Evolutionary conservation across 92 coral and sea anemone genomes (phyloP).

Genomic region (Anthopleura xanthogrammica): DNA sequence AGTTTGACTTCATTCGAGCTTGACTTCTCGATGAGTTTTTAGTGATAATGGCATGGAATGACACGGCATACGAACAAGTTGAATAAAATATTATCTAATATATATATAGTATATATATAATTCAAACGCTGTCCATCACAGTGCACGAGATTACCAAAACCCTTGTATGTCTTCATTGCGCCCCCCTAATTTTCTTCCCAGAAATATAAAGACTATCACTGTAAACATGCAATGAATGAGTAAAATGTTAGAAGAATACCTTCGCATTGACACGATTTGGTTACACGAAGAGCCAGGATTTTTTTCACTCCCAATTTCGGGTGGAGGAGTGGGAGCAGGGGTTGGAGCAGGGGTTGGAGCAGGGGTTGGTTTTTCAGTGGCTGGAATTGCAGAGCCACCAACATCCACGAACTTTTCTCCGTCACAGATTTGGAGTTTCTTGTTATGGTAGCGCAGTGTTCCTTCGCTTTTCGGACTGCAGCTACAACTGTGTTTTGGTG

Average conservation of each 20-base stretch:
- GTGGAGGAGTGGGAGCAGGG: conserved; percentile 13
- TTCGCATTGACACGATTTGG: conserved; percentile 7
- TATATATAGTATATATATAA: too few relatives aligned
- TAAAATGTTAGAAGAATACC: neutral
- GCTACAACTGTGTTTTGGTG: conserved; percentile 27
- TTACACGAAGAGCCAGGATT: conserved; percentile 23
- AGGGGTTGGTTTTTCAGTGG: neutral
- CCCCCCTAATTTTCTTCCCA: too few relatives aligned
- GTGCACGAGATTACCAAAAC: too few relatives aligned
- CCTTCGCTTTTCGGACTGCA: conserved; percentile 35
- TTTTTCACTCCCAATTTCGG: conserved; percentile 8
- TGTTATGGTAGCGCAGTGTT: conserved; percentile 35
- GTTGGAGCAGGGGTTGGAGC: neutral
- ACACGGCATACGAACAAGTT: too few relatives aligned
- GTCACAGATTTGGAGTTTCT: conserved; percentile 36
- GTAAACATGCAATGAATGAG: too few relatives aligned
- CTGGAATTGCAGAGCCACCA: neutral
- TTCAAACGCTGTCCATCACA: too few relatives aligned
- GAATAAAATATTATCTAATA: too few relatives aligned
- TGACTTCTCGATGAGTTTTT: too few relatives aligned
- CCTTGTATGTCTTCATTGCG: too few relatives aligned
- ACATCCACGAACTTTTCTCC: conserved; percentile 36
- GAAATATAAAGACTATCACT: too few relatives aligned
- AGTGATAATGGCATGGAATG: too few relatives aligned
- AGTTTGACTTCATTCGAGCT: too few relatives aligned